Conservation (phyloP, 2,888 invertebrate species). For the Drosophila tanythrix region DNA sequence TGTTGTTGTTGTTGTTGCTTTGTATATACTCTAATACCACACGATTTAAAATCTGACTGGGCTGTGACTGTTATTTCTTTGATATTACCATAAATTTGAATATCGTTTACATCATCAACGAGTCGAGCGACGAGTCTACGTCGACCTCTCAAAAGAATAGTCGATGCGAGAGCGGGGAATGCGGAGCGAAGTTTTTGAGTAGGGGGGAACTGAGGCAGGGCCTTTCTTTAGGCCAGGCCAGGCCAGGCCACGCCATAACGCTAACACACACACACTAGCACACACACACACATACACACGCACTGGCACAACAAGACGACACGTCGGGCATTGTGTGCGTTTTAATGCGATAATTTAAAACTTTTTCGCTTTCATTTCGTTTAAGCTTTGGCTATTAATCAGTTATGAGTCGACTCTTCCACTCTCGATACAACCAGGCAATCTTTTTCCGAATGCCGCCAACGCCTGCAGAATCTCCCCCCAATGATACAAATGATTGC, state of each 20-base stretch:
- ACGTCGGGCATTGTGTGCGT: slow-evolving; percentile 39
- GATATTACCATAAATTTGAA: slow-evolving; percentile 71
- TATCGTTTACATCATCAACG: slow-evolving; percentile 68
- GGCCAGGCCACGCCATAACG: slow-evolving; percentile 33
- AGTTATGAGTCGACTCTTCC: slow-evolving; percentile 56
- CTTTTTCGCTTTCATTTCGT: slow-evolving; percentile 69
- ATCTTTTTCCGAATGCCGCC: slow-evolving; percentile 41
- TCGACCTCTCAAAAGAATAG: slow-evolving; percentile 57
- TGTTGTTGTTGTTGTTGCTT: slow-evolving; percentile 7
- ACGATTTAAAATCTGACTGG: slow-evolving; percentile 58
- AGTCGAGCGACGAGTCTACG: slow-evolving; percentile 15
- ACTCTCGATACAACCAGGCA: slow-evolving; percentile 44
- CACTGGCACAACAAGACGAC: slow-evolving; percentile 26
- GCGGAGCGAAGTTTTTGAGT: not conserved
- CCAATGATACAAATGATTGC: slow-evolving; percentile 37
- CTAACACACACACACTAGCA: slow-evolving; percentile 7
- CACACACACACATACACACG: not conserved
- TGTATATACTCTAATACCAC: slow-evolving; percentile 21
- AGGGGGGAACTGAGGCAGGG: slow-evolving; percentile 29
- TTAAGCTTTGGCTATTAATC: slow-evolving; percentile 68
- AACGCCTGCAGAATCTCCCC: slow-evolving; percentile 53
- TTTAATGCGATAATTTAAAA: slow-evolving; percentile 71
- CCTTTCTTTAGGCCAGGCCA: slow-evolving; percentile 52
- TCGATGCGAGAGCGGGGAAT: slow-evolving; percentile 13
- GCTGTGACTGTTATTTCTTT: slow-evolving; percentile 55